Conservation (phyloP, 2,888 invertebrate genomes). For the Amorpha juglandis region DNA sequence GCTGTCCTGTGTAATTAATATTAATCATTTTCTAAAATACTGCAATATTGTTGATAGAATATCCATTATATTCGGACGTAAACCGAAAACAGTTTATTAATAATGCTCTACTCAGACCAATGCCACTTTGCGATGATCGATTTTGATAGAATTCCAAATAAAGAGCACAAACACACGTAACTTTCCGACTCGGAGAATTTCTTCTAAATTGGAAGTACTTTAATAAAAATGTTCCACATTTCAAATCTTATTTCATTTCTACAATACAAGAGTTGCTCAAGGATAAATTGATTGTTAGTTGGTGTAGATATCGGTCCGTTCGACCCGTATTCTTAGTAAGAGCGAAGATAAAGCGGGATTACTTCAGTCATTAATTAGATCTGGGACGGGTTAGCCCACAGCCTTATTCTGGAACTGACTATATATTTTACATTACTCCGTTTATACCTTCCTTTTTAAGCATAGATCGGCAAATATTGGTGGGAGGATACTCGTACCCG, state of each 20-base stretch:
- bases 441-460: not conserved
- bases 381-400: conserved; percentile 15
- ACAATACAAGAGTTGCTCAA: conserved; percentile 4
- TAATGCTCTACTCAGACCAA: not conserved
- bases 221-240: conserved; percentile 21
- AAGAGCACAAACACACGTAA: not conserved
- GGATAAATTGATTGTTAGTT: conserved; percentile 24
- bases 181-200: not conserved
- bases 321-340: conserved; percentile 19
- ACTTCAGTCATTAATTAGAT: conserved; percentile 18
- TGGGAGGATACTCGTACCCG: no score
- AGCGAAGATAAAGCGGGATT: conserved; percentile 23
- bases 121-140: conserved; percentile 6
- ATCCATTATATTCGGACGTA: no score
- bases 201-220: not conserved
- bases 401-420: conserved; percentile 8
- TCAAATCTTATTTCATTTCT: conserved; percentile 19
- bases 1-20: no score
- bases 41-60: no score
- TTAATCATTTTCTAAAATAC: no score
- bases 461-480: no score
- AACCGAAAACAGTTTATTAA: not conserved
- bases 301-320: conserved; percentile 13
- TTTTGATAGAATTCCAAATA: conserved; percentile 4
- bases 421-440: not conserved